These are phyloP conservation scores for Drosophila cardini DNA, from an alignment of 1,140 invertebrate genomes.

Conservation along the genomic window DNA sequence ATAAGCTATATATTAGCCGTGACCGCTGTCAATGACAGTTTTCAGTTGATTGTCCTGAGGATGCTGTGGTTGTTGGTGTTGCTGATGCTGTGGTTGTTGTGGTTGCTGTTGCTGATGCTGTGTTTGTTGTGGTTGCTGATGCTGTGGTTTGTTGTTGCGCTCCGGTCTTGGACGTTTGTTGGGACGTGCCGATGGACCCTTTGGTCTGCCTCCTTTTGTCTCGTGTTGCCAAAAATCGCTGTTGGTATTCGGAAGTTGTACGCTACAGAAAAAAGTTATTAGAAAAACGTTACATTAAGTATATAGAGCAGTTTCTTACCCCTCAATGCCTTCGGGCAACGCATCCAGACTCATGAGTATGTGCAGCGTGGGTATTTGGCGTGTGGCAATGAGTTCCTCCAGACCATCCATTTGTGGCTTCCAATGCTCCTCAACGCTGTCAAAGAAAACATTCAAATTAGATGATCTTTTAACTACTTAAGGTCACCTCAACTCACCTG, in stretches of 20 bases:
- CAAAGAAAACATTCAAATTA: not conserved
- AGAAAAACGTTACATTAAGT: not conserved
- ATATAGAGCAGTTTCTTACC: slow-evolving; percentile 75
- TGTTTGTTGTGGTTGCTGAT: slow-evolving; percentile 16
- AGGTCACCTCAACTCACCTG: slow-evolving; percentile 85
- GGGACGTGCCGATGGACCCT: slow-evolving; percentile 5
- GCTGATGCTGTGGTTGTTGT: slow-evolving; percentile 11
- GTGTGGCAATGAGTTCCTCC: slow-evolving; percentile 89
- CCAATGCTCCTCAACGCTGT: slow-evolving; percentile 92
- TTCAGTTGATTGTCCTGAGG: not conserved
- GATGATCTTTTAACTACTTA: not conserved
- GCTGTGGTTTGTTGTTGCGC: slow-evolving; percentile 30
- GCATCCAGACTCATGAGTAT: slow-evolving; percentile 89
- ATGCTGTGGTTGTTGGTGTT: slow-evolving; percentile 1
- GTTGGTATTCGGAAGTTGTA: slow-evolving; percentile 59
- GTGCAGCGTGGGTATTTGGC: slow-evolving; percentile 91
- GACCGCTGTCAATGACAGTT: slow-evolving; percentile 18
- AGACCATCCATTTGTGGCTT: slow-evolving; percentile 90
- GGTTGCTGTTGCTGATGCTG: not conserved
- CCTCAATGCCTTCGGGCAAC: slow-evolving; percentile 85
- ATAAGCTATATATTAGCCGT: slow-evolving; percentile 19
- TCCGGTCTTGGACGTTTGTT: slow-evolving; percentile 47
- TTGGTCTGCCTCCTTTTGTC: not conserved
- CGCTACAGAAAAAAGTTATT: slow-evolving; percentile 20
- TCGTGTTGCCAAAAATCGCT: slow-evolving; percentile 57